Percentiles rank a stretch among this genome's conserved stretches.
phyloP scores from a whole-genome alignment of 2,113 vertebrate species.

The Ondatra zibethicus region DNA sequence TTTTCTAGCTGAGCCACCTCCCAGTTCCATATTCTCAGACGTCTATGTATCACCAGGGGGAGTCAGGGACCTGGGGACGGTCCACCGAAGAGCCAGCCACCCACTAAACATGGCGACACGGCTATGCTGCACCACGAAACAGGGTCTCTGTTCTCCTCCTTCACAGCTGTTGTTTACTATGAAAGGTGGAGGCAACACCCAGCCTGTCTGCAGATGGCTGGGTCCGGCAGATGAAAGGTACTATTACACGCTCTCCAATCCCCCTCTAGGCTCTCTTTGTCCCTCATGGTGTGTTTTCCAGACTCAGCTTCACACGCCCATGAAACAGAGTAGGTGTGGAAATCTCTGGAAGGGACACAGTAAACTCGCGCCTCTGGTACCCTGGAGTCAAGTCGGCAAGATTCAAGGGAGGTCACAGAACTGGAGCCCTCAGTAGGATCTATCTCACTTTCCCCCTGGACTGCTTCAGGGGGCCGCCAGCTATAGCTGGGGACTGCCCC shows the following conservation, averaged over 20 bases:
- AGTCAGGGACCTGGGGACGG: no score
- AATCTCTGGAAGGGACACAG: not conserved
- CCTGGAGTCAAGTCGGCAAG: not conserved
- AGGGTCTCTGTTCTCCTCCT: not conserved
- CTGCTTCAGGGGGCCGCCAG: fast-evolving
- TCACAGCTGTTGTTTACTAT: not conserved
- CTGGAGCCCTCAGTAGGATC: no score
- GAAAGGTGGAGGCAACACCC: not conserved
- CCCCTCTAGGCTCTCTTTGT: not conserved
- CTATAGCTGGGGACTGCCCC: fast-evolving
- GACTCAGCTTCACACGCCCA: not conserved
- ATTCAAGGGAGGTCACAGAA: not conserved
- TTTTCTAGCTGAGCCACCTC: not conserved
- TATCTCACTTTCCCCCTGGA: no score
- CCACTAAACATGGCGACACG: fast-evolving
- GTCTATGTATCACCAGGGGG: not conserved
- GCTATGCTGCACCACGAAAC: fast-evolving
- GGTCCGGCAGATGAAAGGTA: not conserved
- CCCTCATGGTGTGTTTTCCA: not conserved
- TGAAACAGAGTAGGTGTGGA: not conserved
- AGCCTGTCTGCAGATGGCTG: no score
- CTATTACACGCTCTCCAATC: no score
- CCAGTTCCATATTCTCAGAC: not conserved
- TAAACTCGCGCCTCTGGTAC: not conserved
- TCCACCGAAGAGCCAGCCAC: not conserved